Evolutionary conservation across 2,888 invertebrate species (phyloP).

Genomic region (Atethmia centrago): DNA sequence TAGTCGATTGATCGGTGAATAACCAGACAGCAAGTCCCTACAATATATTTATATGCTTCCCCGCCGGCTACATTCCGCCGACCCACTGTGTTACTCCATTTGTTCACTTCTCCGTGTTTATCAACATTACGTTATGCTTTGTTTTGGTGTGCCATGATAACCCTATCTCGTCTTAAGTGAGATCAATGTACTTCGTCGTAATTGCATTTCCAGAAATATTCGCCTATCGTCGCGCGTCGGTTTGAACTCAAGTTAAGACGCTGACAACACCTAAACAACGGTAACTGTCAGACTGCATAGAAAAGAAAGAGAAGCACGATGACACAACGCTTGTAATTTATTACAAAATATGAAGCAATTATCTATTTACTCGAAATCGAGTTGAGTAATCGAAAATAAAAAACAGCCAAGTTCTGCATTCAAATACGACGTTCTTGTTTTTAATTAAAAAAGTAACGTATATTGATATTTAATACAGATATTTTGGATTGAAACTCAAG

Average conservation of each 20-base stretch:
- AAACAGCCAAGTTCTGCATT: too few species aligned
- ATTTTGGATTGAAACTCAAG: too few species aligned
- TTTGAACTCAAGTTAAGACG: slow-evolving; percentile 30
- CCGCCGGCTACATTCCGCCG: not conserved
- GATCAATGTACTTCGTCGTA: slow-evolving; percentile 54
- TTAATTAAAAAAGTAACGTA: too few species aligned
- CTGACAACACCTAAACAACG: too few species aligned
- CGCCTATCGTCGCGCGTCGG: slow-evolving; percentile 55
- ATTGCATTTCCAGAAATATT: slow-evolving; percentile 49
- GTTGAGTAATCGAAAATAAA: too few species aligned
- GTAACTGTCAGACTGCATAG: too few species aligned
- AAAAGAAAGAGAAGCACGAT: too few species aligned
- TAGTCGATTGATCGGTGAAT: not conserved
- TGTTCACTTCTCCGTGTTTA: slow-evolving; percentile 15
- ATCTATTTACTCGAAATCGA: too few species aligned
- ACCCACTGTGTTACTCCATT: not conserved
- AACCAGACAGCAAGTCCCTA: not conserved
- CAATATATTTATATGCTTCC: not conserved
- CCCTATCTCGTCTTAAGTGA: slow-evolving; percentile 50
- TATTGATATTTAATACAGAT: too few species aligned
- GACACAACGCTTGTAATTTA: too few species aligned
- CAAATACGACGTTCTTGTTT: too few species aligned
- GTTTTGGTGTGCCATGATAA: slow-evolving; percentile 54
- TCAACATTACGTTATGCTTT: slow-evolving; percentile 20
- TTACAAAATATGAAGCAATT: too few species aligned